Conservation (phyloP, 2,888 invertebrate species). For the Choreutis nemorana region DNA sequence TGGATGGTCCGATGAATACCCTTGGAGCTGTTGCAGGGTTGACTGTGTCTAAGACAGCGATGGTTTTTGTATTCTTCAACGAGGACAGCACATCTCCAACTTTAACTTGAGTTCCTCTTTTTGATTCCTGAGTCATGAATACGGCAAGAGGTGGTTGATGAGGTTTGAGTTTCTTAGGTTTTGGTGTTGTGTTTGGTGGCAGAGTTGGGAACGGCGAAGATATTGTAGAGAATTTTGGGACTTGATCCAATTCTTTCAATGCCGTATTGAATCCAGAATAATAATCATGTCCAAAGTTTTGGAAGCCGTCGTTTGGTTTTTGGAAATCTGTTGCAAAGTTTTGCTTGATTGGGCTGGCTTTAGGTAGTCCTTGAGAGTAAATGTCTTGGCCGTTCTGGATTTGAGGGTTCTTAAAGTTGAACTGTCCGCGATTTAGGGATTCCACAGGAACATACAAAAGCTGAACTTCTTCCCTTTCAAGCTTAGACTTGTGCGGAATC, state of each 20-base stretch:
- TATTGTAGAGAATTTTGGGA: conserved; percentile 43
- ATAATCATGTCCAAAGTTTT: conserved; percentile 29
- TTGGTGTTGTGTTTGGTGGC: conserved; percentile 46
- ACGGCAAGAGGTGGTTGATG: conserved; percentile 88
- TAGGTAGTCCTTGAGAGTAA: conserved; percentile 29
- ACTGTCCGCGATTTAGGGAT: conserved; percentile 66
- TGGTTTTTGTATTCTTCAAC: conserved; percentile 74
- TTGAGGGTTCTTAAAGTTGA: conserved; percentile 34
- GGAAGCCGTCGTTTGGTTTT: conserved; percentile 28
- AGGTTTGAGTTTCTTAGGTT: conserved; percentile 71
- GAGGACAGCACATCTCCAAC: conserved; percentile 75
- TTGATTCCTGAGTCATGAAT: conserved; percentile 69
- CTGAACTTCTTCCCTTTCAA: conserved; percentile 74
- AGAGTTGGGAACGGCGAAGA: conserved; percentile 44
- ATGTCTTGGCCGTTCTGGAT: conserved; percentile 35
- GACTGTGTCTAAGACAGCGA: conserved; percentile 80
- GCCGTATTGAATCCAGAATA: conserved; percentile 40
- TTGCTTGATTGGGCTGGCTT: conserved; percentile 26
- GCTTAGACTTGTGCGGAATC: conserved; percentile 26
- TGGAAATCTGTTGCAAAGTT: conserved; percentile 29
- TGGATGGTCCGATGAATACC: conserved; percentile 84
- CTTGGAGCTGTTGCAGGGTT: conserved; percentile 73
- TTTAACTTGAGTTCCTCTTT: conserved; percentile 58
- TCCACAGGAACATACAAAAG: conserved; percentile 84
- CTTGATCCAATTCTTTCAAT: conserved; percentile 27